Base-by-base conservation (phyloP, 2,888 invertebrate genomes). In the Lamellibrachia satsuma region DNA sequence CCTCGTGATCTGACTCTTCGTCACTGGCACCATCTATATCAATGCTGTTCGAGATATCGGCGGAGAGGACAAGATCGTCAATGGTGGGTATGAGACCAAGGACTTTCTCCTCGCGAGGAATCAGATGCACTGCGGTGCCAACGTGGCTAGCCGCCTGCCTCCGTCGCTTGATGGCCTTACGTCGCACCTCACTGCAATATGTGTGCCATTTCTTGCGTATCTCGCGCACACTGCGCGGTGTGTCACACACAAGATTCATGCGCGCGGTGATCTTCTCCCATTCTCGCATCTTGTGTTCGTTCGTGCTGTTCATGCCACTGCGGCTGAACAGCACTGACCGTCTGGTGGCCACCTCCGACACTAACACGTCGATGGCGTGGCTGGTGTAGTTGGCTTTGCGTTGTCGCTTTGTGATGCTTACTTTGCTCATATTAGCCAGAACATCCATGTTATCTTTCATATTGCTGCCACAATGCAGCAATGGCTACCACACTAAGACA, bases 351-450 rank as follows among this genome's bases (percentile, higher is more conserved):
- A 75, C 75, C 75, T 75, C 75, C 2, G 22, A 75, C 75, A 75
- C 75, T 75, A 75, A 75, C 75, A 75, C 15, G 75, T 75, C 75
- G 75, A 75, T 22, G 75, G 75, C 75, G 6, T 22, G 75, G 75
- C 75, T 75, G 75, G 22, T 75, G 22, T 75, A 75, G 75, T 75
- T 75, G 75, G 75, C 75, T n/a, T 75, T 75, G 75, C 75, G 75
- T 0, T 75, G 75, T 15, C 75, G 15, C 75, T 75, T 75, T 75
- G 75, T 22, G 39, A 39, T 39, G 39, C 39, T 39, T 39, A 39
- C 39, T 39, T 39, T 39, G 39, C 39, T 39, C 39, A 39, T 39
- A 39, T 39, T 75, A 75, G 75, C 3, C 15, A 3, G n/a, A 75
- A 4, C 22, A 22, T 75, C 22, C 75, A 75, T 75, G 75, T 22